Conservation (phyloP, 2,797 vertebrate species). For the Takifugu rubripes region DNA sequence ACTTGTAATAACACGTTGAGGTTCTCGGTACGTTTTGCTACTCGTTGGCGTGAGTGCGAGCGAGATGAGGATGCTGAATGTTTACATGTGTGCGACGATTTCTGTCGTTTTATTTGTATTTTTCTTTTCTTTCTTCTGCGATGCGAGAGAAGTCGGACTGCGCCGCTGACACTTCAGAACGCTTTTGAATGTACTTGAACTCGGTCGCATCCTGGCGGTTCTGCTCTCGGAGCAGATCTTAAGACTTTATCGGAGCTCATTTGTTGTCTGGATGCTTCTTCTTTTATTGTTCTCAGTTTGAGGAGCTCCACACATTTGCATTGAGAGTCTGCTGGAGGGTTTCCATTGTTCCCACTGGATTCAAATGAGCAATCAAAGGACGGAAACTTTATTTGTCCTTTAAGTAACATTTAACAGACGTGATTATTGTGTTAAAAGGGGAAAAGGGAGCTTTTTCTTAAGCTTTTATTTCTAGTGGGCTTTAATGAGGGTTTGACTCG, state of each 20-base stretch:
- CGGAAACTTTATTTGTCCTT: conserved; percentile 5
- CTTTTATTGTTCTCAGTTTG: background rate
- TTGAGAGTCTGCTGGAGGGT: background rate
- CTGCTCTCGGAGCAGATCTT: conserved; percentile 4
- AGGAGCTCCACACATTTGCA: too few species aligned
- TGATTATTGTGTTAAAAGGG: conserved; percentile 4
- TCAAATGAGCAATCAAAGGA: conserved; percentile 4
- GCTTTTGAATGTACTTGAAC: conserved; percentile 63
- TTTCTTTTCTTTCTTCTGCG: conserved; percentile 57
- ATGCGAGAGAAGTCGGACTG: conserved; percentile 50
- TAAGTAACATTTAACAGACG: conserved; percentile 7
- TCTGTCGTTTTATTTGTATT: conserved; percentile 64
- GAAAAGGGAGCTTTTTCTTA: conserved; percentile 14
- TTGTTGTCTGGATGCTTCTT: background rate
- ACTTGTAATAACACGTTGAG: conserved; percentile 26
- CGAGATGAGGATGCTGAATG: conserved; percentile 27
- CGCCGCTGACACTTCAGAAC: conserved; percentile 14
- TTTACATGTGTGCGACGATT: conserved; percentile 69
- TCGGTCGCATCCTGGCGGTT: background rate
- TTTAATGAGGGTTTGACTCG: conserved; percentile 46
- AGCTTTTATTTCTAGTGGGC: conserved; percentile 21
- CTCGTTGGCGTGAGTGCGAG: conserved; percentile 11
- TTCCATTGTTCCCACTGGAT: conserved; percentile 4
- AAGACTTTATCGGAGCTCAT: background rate
- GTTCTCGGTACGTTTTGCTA: conserved; percentile 29